These are phyloP conservation scores for Mormyrus iriodes DNA, from an alignment of 2,113 vertebrate species.

Conservation along the genomic window DNA sequence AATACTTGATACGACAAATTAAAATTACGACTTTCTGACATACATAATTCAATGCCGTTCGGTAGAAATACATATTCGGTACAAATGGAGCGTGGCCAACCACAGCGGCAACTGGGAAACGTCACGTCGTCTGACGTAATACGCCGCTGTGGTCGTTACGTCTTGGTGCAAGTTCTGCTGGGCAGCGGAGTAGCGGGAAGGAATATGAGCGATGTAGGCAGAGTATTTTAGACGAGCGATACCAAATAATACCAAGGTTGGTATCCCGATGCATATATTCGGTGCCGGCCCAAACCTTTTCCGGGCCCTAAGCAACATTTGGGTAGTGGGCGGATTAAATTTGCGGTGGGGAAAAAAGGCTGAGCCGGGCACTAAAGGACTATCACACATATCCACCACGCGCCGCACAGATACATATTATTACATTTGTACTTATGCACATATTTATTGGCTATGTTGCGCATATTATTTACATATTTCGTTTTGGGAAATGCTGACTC, in stretches of 20 bases:
- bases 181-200: not conserved
- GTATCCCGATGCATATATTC: not conserved
- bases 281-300: not conserved
- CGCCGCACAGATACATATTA: too few species aligned
- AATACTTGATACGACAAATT: not conserved
- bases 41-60: not conserved
- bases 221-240: not conserved
- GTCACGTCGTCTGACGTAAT: not conserved
- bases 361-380: not conserved
- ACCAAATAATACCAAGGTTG: not conserved
- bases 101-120: not conserved
- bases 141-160: not conserved
- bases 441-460: too few species aligned
- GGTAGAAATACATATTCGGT: not conserved
- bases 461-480: too few species aligned
- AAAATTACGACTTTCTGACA: not conserved
- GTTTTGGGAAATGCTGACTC: too few species aligned
- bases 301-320: not conserved
- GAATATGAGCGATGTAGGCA: not conserved
- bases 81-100: not conserved
- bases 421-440: too few species aligned
- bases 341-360: not conserved
- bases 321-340: not conserved
- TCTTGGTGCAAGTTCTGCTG: not conserved
- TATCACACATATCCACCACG: not conserved